Conservation (phyloP, 2,113 vertebrate species). For the Albula glossodonta region DNA sequence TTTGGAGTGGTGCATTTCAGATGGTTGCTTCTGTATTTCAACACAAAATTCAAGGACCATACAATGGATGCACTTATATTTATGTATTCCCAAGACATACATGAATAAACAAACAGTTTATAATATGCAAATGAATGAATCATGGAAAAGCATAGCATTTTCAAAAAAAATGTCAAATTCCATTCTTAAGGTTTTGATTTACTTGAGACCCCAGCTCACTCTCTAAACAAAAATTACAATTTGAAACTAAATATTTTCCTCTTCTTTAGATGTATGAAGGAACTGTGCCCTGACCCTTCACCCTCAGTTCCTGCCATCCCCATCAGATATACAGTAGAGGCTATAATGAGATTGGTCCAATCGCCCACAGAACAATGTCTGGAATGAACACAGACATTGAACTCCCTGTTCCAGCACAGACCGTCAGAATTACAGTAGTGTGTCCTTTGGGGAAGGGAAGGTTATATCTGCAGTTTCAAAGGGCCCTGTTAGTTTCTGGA, state of each 20-base stretch:
- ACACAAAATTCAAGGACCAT: not conserved
- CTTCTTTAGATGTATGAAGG: not conserved
- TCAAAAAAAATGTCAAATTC: no score
- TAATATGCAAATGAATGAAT: no score
- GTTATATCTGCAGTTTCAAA: not conserved
- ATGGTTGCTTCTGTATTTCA: not conserved
- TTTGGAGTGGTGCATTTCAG: not conserved
- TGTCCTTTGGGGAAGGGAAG: not conserved
- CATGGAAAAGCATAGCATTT: no score
- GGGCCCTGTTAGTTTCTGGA: not conserved
- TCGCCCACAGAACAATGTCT: not conserved
- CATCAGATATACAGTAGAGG: not conserved
- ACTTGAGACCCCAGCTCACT: no score
- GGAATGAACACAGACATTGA: not conserved
- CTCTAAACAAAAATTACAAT: not conserved
- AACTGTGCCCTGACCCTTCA: not conserved
- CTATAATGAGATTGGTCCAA: not conserved
- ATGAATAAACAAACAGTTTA: no score
- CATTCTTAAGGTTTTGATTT: no score
- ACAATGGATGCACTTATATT: no score
- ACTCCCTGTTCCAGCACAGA: not conserved
- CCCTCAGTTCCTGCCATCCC: not conserved
- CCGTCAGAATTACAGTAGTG: not conserved
- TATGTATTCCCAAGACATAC: no score
- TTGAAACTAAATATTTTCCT: not conserved